A percentile compares a stretch with the other conserved stretches of the same genome.
These are phyloP conservation scores for Platorchestia sp. DNA, from an alignment of 1,140 invertebrate genomes.

Conservation along the genomic window DNA sequence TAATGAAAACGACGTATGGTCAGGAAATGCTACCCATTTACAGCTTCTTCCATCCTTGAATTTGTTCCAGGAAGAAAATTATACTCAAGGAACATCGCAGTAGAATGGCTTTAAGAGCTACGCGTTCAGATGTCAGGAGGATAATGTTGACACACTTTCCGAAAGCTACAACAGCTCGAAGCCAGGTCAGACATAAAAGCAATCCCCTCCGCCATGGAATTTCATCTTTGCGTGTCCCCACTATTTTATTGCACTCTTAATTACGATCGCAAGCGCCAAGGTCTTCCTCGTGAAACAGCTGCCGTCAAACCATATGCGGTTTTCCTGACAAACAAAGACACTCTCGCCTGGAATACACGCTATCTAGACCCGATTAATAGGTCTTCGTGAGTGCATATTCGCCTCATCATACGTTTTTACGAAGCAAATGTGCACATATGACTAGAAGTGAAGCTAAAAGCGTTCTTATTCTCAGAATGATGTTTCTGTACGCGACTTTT, in stretches of 20 bases:
- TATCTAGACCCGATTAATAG: no score
- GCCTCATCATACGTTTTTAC: no score
- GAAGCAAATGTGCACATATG: no score
- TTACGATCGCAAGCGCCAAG: not conserved
- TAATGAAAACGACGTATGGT: not conserved
- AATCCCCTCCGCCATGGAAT: not conserved
- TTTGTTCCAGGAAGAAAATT: not conserved
- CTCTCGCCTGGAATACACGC: no score
- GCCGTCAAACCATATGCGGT: not conserved
- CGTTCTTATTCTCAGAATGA: no score
- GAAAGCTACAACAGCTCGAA: not conserved
- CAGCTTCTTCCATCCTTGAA: not conserved
- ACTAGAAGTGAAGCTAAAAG: no score
- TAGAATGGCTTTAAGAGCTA: not conserved
- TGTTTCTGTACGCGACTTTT: no score
- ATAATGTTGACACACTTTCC: not conserved
- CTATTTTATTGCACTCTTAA: not conserved
- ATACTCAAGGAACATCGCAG: not conserved
- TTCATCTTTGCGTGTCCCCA: not conserved
- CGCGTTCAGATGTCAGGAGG: not conserved
- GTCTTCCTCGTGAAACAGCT: not conserved
- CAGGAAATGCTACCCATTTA: not conserved
- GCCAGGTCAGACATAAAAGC: not conserved
- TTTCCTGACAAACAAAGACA: not conserved
- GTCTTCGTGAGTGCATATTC: no score